Evolutionary conservation across 2,797 vertebrate species (phyloP).

Genomic region (Petrocephalus schoutedeni): DNA sequence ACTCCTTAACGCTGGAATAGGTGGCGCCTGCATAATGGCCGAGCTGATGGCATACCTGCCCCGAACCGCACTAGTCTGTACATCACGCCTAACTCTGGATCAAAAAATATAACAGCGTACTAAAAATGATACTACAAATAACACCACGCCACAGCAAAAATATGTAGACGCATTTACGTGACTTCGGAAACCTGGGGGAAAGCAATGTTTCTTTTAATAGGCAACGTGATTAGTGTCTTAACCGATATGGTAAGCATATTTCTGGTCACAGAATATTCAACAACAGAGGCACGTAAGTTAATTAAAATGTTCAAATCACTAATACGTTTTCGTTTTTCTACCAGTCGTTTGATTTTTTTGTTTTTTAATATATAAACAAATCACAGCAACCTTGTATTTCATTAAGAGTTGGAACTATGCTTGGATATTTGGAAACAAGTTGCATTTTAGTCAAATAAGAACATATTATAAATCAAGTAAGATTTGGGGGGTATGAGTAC

Average conservation of each 20-base stretch:
- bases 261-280: background rate
- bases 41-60: background rate
- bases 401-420: background rate
- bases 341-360: background rate
- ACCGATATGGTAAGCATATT: background rate
- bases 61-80: background rate
- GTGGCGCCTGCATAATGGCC: background rate
- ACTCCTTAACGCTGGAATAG: background rate
- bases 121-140: background rate
- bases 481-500: background rate
- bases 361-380: background rate
- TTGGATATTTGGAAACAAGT: background rate
- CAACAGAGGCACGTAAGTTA: background rate
- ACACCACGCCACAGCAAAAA: background rate
- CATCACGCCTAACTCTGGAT: background rate
- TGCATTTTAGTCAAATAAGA: background rate
- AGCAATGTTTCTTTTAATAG: background rate
- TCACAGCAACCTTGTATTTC: background rate
- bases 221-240: background rate
- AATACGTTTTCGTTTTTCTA: background rate
- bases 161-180: background rate
- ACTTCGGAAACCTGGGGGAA: background rate
- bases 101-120: background rate
- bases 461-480: background rate
- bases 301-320: background rate